These are phyloP conservation scores for Coccyzus lansbergi DNA, from an alignment of 2,797 vertebrate species.

Conservation along the genomic window DNA sequence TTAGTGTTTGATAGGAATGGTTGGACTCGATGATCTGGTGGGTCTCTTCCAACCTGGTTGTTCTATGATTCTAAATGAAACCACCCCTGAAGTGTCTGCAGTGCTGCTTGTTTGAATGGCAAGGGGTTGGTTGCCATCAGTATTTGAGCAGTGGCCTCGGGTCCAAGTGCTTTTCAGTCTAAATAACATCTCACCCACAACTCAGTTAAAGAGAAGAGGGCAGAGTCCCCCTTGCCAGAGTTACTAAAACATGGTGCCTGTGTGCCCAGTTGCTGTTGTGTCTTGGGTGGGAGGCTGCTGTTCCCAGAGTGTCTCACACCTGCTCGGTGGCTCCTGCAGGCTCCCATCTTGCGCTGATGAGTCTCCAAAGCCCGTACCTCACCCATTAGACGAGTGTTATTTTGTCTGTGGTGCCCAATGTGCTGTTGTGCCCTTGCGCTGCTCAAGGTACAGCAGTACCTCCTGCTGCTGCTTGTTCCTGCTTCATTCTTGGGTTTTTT, in stretches of 20 bases:
- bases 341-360: neutral
- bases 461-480: fast-evolving
- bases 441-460: neutral
- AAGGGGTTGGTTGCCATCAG: neutral
- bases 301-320: neutral
- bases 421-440: fast-evolving
- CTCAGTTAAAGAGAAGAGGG: neutral
- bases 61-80: no score
- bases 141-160: neutral
- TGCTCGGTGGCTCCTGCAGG: neutral
- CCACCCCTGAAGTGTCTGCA: neutral
- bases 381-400: neutral
- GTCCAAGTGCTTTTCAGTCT: neutral
- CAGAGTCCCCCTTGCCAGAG: fast-evolving
- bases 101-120: fast-evolving
- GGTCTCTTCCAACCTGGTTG: no score
- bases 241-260: neutral
- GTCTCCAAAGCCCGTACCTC: neutral
- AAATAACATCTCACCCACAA: neutral
- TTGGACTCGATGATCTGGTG: no score
- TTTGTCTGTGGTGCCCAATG: neutral
- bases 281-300: neutral
- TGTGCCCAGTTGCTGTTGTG: fast-evolving
- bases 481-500: neutral
- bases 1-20: no score